Evolutionary conservation across 1,140 invertebrate species (phyloP), one percentile per base, ranked within the genome.

Genomic region (Micrasema minimum): DNA sequence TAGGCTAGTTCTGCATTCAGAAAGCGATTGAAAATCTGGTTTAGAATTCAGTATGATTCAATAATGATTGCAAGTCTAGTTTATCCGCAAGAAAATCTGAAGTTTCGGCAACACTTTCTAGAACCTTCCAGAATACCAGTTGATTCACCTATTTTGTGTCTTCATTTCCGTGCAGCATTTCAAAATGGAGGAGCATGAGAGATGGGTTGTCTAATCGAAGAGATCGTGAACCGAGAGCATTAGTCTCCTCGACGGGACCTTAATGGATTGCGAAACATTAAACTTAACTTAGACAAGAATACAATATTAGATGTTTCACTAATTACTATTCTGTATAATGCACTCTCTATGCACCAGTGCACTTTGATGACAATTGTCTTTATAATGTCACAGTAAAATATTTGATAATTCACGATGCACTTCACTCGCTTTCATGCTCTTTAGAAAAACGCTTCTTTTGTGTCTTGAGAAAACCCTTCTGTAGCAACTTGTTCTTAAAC

Each of bases 361-460:
- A 71, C 69, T 71, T 12, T 55, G 31, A 37, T 31, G 37, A 66
- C 31, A 23, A 23, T 66, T 12, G n/a, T 10, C 20, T 16, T 11
- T 53, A 51, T 53, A 53, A 23, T 66, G 48, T 66, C 51, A 69
- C 51, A 69, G 66, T 59, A 43, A 51, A n/a, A 55, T 46, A 10
- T 43, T 18, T 45, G n/a, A 38, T 45, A 14, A 64, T 66, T 48
- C 62, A 66, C 62, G 48, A 51, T 50, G 57, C 57, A 62, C 57
- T 45, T n/a, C 50, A 74, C 72, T 74, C 69, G 72, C 72, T 74
- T 74, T 74, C 72, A 74, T 74, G 72, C 72, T 74, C 72, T 74
- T 66, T 73, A 66, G 43, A 68, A 18, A n/a, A 69, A 50, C 37
- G 41, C 50, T 68, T 68, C 35, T 55, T 45, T 37, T 20, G 23